phyloP scores from a whole-genome alignment of 2,888 invertebrate genomes.

The Euproctis similis region DNA sequence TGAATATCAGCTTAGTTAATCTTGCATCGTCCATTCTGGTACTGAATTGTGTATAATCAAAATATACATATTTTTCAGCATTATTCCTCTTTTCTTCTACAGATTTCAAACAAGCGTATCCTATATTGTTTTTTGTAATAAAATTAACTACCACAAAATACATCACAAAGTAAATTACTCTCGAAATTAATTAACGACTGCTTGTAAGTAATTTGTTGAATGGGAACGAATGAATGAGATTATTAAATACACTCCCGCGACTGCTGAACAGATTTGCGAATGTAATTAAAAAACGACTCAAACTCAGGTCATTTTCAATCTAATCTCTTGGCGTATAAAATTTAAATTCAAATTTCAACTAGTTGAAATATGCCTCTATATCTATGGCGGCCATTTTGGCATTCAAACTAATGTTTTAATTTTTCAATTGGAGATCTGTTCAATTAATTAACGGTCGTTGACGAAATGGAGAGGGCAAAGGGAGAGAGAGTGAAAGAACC shows the following conservation, averaged over 20 bases:
- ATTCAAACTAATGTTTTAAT: no score
- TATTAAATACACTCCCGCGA: slow-evolving; percentile 4
- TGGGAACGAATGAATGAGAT: slow-evolving; percentile 3
- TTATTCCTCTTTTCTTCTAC: no score
- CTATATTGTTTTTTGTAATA: no score
- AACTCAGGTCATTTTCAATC: slow-evolving; percentile 2
- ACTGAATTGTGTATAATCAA: no score
- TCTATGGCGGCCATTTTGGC: slow-evolving; percentile 19
- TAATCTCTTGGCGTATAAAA: slow-evolving; percentile 10
- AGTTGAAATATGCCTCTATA: slow-evolving; percentile 5
- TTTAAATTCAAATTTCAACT: slow-evolving; percentile 13
- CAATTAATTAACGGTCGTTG: slow-evolving; percentile 22
- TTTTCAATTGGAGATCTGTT: slow-evolving; percentile 25
- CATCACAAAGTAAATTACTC: background rate
- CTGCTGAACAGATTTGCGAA: slow-evolving; percentile 5
- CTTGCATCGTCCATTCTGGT: no score
- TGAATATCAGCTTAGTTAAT: no score
- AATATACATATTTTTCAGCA: no score
- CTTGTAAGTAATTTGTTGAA: slow-evolving; percentile 1
- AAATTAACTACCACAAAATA: no score
- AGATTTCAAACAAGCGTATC: no score
- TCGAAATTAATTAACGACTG: slow-evolving; percentile 1
- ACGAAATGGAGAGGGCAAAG: slow-evolving; percentile 15
- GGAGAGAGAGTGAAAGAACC: slow-evolving; percentile 6
- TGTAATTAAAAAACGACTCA: slow-evolving; percentile 8